These are phyloP conservation scores for Actenoides lindsayi DNA, from an alignment of 2,113 vertebrate species.

Conservation along the genomic window DNA sequence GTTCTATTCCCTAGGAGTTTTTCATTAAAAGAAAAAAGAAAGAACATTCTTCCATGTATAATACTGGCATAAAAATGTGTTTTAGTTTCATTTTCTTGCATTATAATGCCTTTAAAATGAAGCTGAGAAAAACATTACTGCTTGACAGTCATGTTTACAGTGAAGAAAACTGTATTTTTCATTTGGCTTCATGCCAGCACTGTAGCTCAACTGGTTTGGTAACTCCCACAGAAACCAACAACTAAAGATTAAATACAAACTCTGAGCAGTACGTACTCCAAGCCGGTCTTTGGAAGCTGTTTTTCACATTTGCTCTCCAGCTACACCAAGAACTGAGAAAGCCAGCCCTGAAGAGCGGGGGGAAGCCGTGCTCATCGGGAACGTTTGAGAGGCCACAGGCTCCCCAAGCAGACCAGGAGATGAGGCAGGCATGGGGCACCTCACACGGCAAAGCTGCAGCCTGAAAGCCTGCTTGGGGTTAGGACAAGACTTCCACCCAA, in stretches of 20 bases:
- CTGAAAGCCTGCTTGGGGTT: not conserved
- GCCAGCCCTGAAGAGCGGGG: not conserved
- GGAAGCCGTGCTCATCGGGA: not conserved
- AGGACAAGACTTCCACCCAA: not conserved
- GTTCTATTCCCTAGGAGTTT: not conserved
- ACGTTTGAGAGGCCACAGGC: not conserved
- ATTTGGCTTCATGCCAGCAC: constrained; percentile 20
- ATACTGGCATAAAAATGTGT: constrained; percentile 50
- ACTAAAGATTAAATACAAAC: constrained; percentile 43
- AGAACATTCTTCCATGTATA: not conserved
- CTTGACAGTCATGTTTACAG: constrained; percentile 66
- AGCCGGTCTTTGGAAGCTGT: not conserved
- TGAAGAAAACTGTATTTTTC: constrained; percentile 68
- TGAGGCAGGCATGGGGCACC: not conserved
- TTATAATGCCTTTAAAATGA: constrained; percentile 57
- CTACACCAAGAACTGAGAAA: not conserved
- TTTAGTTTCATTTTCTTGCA: constrained; percentile 63
- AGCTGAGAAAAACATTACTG: constrained; percentile 66
- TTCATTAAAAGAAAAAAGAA: constrained; percentile 23
- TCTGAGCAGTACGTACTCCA: not conserved
- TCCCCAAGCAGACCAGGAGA: not conserved
- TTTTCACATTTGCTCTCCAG: constrained; percentile 7
- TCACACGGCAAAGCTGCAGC: not conserved
- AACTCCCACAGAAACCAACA: constrained; percentile 64
- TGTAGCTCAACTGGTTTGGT: constrained; percentile 67